phyloP scores from a whole-genome alignment of 35 echinoderm and acorn worm genomes.

The Lytechinus pictus region DNA sequence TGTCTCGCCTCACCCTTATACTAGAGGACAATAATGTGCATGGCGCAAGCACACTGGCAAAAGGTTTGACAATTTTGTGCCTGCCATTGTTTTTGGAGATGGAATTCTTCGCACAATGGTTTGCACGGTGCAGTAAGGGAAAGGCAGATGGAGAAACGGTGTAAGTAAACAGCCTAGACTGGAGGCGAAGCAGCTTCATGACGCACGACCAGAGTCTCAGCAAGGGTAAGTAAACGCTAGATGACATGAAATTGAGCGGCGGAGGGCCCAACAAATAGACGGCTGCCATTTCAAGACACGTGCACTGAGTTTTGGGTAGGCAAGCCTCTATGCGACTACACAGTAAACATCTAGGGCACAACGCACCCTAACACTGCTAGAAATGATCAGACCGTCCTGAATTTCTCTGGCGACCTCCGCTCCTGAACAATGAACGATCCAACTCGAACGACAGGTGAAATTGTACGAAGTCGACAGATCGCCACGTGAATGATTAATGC shows the following conservation, averaged over 20 bases:
- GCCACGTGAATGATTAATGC: conserved; percentile 71
- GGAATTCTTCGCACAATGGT: conserved; percentile 66
- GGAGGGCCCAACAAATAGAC: conserved; percentile 69
- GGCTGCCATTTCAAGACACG: conserved; percentile 57
- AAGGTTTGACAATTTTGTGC: conserved; percentile 63
- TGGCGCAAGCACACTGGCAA: conserved; percentile 53
- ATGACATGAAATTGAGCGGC: conserved; percentile 52
- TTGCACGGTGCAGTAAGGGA: conserved; percentile 39
- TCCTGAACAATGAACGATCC: conserved; percentile 58
- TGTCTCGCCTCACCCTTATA: conserved; percentile 56
- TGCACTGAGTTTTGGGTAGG: conserved; percentile 45
- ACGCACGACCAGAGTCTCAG: conserved; percentile 49
- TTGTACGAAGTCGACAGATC: conserved; percentile 55
- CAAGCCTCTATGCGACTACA: conserved; percentile 58
- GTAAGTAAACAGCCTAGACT: conserved; percentile 58
- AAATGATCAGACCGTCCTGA: conserved; percentile 63
- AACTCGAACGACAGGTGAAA: conserved; percentile 62
- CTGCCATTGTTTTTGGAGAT: conserved; percentile 66
- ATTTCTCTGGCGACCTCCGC: conserved; percentile 55
- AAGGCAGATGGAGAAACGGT: conserved; percentile 63
- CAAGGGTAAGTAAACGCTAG: conserved; percentile 59
- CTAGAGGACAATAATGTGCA: conserved; percentile 62
- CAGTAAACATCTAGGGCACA: conserved; percentile 63
- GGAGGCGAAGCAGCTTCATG: conserved; percentile 49
- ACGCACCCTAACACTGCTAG: conserved; percentile 50